Conservation (phyloP, 2,113 vertebrate genomes). For the Tichodroma muraria region DNA sequence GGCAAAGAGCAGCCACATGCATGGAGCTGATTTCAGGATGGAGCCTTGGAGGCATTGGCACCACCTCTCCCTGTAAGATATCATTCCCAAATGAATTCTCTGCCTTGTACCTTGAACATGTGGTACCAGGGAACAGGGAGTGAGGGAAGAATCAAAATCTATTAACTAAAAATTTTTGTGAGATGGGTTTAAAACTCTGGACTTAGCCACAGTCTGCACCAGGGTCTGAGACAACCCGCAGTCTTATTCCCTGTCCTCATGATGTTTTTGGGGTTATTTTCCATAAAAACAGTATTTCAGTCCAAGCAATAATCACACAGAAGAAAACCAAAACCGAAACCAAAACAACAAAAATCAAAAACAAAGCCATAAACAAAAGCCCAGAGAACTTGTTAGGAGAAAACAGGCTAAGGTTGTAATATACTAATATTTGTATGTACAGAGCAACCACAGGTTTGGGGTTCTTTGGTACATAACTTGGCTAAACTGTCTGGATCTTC, state of each 20-base stretch:
- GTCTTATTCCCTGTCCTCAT: background rate
- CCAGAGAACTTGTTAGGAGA: background rate
- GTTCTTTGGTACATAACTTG: background rate
- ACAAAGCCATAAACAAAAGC: too few relatives aligned
- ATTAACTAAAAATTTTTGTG: background rate
- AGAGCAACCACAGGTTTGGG: background rate
- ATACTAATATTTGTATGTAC: background rate
- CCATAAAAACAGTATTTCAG: conserved; percentile 46
- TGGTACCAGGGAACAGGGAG: too few relatives aligned
- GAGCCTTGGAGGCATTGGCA: background rate
- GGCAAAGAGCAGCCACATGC: background rate
- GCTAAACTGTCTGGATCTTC: background rate
- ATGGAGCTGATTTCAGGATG: background rate
- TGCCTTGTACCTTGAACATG: background rate
- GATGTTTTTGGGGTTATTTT: background rate
- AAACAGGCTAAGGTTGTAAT: background rate
- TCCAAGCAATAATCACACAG: background rate
- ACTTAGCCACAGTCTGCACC: background rate
- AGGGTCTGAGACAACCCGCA: background rate
- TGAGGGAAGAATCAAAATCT: background rate
- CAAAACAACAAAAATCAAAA: too few relatives aligned
- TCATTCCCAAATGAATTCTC: background rate
- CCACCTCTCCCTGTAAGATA: background rate
- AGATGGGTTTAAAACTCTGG: background rate
- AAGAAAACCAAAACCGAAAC: too few relatives aligned